These are phyloP conservation scores for Autographa pulchrina DNA, from an alignment of 2,888 invertebrate genomes.

Conservation along the genomic window DNA sequence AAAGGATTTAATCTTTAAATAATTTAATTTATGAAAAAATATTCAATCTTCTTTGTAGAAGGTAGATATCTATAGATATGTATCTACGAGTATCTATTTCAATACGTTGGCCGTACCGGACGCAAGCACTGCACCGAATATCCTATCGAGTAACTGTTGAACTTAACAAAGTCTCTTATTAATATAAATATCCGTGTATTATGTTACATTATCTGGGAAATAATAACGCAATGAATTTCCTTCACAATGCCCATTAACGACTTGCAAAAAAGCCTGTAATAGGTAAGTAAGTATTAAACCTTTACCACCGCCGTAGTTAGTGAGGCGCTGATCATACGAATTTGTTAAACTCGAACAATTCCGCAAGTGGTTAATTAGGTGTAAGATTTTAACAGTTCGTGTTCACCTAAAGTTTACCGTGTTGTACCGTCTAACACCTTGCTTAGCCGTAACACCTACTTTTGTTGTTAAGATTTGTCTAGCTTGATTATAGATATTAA, in stretches of 20 bases:
- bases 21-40: conserved; percentile 20
- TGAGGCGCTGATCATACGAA: conserved; percentile 22
- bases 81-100: too few relatives aligned
- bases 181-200: too few relatives aligned
- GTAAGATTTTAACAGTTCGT: background rate
- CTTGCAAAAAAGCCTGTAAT: conserved; percentile 22
- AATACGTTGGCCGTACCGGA: too few relatives aligned
- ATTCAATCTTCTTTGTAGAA: background rate
- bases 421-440: background rate
- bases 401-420: background rate
- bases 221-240: background rate
- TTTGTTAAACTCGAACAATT: conserved; percentile 9
- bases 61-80: too few relatives aligned
- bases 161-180: too few relatives aligned
- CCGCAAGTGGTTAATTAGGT: conserved; percentile 2
- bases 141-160: too few relatives aligned
- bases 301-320: background rate
- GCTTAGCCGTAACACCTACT: background rate
- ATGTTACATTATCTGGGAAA: too few relatives aligned
- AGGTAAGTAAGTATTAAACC: conserved; percentile 14
- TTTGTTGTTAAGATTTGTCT: background rate
- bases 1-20: conserved; percentile 21
- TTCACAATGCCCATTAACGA: conserved; percentile 23
- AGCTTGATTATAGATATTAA: too few relatives aligned
- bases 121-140: too few relatives aligned